Base-by-base conservation (phyloP, 1,140 invertebrate species). In the Streblospio benedicti region DNA sequence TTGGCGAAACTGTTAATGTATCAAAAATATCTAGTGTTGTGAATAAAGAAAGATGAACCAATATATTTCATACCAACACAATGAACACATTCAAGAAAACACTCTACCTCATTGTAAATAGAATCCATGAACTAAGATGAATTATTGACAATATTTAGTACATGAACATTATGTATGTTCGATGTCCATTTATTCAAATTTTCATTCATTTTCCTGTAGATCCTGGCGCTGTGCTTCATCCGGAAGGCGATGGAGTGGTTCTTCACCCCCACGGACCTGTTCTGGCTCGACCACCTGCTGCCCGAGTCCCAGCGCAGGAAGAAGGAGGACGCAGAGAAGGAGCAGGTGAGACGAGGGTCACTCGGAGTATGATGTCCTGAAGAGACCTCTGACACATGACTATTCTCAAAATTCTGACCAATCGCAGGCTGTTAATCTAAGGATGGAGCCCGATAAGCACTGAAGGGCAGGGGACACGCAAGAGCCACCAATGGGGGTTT, bases 151-250 rank as follows among this genome's bases (percentile, higher is more conserved):
- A 38, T 38, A 38, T 38, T 9, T 38, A 38, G n/a, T 38, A 38
- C n/a, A 38, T 38, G n/a, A 38, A 38, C 9, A 9, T 9, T n/a
- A 38, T n/a, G 35, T n/a, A 38, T n/a, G n/a, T 38, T 9, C n/a
- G 9, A 9, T 38, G 9, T 38, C n/a, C 9, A 9, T n/a, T 49
- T 12, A n/a, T 25, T 9, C 23, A n/a, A 49, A 14, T 49, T 43
- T 57, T 18, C 77, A 74, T 70, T 52, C 16, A 41, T 43, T 61
- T 30, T 60, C 27, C 14, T 60, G 4, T 5, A 88, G 94, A 85
- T 99, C 66, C 89, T 98, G 16, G 93, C 97, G 6, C 97, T 97
- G 87, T 95, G 98, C 71, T 92, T 90, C 1, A 90, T 98, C 57
- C 83, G 96, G 31, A 98, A 97, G 80, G 82, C 85, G 1, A 76